These are phyloP conservation scores for Halichondria panicea DNA, from an alignment of 37 sponge, comb jelly and placozoan species.

Conservation along the genomic window DNA sequence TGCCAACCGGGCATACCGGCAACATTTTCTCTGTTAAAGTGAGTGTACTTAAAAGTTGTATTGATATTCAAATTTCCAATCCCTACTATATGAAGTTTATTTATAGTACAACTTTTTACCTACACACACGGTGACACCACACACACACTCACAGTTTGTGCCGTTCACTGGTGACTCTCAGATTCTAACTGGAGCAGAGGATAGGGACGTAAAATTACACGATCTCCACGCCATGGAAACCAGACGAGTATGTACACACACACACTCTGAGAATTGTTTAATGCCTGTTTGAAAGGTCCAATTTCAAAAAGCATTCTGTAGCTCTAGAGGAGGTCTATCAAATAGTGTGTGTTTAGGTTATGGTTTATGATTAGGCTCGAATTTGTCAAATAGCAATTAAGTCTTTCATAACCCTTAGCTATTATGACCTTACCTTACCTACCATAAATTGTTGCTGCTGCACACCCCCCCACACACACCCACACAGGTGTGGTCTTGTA, in stretches of 20 bases:
- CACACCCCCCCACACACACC: neutral
- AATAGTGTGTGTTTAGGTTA: neutral
- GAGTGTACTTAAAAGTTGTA: neutral
- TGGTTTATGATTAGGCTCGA: neutral
- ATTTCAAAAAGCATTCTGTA: neutral
- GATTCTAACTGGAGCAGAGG: slow-evolving; percentile 83
- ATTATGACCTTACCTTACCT: too few species aligned
- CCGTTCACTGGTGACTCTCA: slow-evolving; percentile 58
- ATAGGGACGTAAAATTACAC: slow-evolving; percentile 72
- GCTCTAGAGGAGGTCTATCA: neutral
- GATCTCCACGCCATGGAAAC: slow-evolving; percentile 63
- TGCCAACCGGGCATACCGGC: slow-evolving; percentile 81
- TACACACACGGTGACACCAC: neutral
- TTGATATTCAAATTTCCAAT: neutral
- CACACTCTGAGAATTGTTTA: neutral
- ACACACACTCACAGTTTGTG: slow-evolving; percentile 70
- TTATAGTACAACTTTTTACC: neutral
- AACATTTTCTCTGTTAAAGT: slow-evolving; percentile 95
- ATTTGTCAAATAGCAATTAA: neutral
- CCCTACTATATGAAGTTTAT: neutral
- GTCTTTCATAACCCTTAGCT: too few species aligned
- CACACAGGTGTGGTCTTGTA: slow-evolving; percentile 57
- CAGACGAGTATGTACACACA: neutral
- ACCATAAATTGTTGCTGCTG: too few species aligned
- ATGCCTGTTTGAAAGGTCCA: neutral